These are phyloP conservation scores for Drosophila malerkotliana DNA, from an alignment of 1,140 invertebrate genomes.

Conservation along the genomic window DNA sequence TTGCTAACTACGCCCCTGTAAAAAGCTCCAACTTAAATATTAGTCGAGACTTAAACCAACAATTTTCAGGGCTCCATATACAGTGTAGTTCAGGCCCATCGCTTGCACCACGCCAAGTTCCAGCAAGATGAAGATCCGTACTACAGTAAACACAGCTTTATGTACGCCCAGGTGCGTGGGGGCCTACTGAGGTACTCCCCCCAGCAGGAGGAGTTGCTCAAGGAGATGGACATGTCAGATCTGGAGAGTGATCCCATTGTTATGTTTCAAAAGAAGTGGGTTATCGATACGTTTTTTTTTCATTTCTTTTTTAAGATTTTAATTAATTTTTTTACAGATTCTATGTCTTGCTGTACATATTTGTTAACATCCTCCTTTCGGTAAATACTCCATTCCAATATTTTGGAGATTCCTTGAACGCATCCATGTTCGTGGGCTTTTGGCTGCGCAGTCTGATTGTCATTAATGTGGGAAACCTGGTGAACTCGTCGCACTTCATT, in stretches of 20 bases:
- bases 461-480: slow-evolving; percentile 87
- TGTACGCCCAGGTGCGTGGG: slow-evolving; percentile 92
- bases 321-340: slow-evolving; percentile 84
- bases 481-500: slow-evolving; percentile 88
- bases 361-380: slow-evolving; percentile 89
- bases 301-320: background rate
- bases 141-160: slow-evolving; percentile 93
- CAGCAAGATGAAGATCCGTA: slow-evolving; percentile 96
- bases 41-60: slow-evolving; percentile 49
- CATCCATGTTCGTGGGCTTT: slow-evolving; percentile 87
- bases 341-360: slow-evolving; percentile 88
- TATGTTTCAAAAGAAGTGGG: slow-evolving; percentile 92
- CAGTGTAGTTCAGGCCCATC: slow-evolving; percentile 92
- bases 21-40: slow-evolving; percentile 22
- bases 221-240: slow-evolving; percentile 93
- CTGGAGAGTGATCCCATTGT: slow-evolving; percentile 93
- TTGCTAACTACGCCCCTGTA: background rate
- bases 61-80: slow-evolving; percentile 87
- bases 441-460: slow-evolving; percentile 87
- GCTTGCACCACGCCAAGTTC: slow-evolving; percentile 95
- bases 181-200: slow-evolving; percentile 89
- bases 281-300: background rate
- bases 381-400: slow-evolving; percentile 90
- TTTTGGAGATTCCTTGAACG: slow-evolving; percentile 88
- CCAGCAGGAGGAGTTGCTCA: slow-evolving; percentile 88